Evolutionary conservation across 2,113 vertebrate genomes (phyloP), one percentile per base, ranked within the genome.

Genomic region (Heterotis niloticus): DNA sequence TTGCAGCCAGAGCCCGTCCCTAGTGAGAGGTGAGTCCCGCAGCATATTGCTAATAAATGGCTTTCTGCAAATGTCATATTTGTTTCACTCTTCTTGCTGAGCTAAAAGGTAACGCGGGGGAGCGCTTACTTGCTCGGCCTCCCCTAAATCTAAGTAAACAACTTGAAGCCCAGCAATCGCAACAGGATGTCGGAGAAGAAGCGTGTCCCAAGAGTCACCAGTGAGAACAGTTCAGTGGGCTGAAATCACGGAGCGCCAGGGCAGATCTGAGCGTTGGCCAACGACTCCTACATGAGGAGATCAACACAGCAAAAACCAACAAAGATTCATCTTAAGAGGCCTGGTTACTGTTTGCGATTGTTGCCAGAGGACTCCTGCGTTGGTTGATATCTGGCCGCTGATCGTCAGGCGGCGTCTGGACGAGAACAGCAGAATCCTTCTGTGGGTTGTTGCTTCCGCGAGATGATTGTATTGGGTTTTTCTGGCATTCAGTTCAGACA

Each of bases 1-100:
- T 83, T 83, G 78, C 77, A 64, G 57, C 68, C 5, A 29, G 44
- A 18, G 65, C 70, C 59, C 14, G 23, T 59, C 75, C 74, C 70
- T 80, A 65, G 79, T 74, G 70, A 28, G 52, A 62, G 73, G 65
- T 70, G 78, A 83, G 72, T 77, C 69, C 64, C 20, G 34, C 65
- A 65, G 78, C 79, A 80, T 74, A 83, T 24, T 69, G 71, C n/a
- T 78, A 66, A 78, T 80, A 80, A 79, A 81, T 67, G 51, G 20
- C 10, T 67, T 64, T 66, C 62, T 75, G 64, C 77, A 24, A 73
- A 54, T 69, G 74, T 78, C 52, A 80, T 34, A 28, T 57, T 60
- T 18, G 23, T 60, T 78, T 78, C 78, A 78, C 73, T 78, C 54
- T 51, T n/a, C 70, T 57, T 52, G 64, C 52, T 56, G 56, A 64